A percentile compares a stretch with the other conserved stretches of the same genome.
phyloP scores from a whole-genome alignment of 2,113 vertebrate genomes.

The Danio rerio region DNA sequence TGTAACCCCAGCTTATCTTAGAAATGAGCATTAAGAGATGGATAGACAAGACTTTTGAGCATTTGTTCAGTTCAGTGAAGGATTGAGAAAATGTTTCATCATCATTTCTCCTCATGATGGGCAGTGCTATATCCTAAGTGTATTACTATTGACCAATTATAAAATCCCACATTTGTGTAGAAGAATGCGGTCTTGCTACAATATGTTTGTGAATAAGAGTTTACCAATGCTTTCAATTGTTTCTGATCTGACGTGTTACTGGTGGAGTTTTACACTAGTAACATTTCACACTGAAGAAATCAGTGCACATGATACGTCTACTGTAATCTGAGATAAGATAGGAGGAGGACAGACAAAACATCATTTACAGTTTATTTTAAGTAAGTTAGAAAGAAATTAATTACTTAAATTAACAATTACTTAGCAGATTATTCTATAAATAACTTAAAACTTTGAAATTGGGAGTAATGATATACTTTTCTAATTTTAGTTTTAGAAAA shows the following conservation, averaged over 20 bases:
- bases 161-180: not conserved
- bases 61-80: slow-evolving; percentile 10
- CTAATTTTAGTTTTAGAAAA: too few species aligned
- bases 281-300: not conserved
- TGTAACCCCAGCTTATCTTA: not conserved
- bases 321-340: not conserved
- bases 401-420: too few species aligned
- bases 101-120: not conserved
- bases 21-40: not conserved
- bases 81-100: not conserved
- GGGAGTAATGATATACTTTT: too few species aligned
- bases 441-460: too few species aligned
- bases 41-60: slow-evolving; percentile 2
- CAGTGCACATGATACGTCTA: not conserved
- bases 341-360: not conserved
- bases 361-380: too few species aligned
- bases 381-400: too few species aligned
- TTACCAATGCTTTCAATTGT: not conserved
- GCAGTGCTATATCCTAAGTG: not conserved
- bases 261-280: not conserved
- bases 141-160: not conserved
- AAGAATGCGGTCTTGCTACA: not conserved
- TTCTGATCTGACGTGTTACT: not conserved
- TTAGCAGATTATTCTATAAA: too few species aligned
- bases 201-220: not conserved